Conservation (phyloP, 2,888 invertebrate genomes). For the Acleris cristana region DNA sequence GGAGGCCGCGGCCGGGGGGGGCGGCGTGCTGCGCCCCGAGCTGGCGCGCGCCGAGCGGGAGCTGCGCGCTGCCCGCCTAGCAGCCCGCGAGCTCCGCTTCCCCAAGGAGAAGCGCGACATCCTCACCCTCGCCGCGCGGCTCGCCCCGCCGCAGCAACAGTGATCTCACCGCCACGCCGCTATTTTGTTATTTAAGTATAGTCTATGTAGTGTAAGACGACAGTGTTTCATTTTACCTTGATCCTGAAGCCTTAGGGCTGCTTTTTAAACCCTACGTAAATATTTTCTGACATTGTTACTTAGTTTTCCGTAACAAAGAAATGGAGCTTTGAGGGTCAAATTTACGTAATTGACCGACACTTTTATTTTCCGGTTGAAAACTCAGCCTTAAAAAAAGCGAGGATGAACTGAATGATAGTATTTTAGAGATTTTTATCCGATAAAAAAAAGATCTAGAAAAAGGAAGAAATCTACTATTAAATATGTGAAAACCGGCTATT, state of each 20-base stretch:
- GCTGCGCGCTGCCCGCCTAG: constrained; percentile 91
- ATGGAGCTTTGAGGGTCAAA: too few relatives aligned
- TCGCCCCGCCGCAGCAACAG: constrained; percentile 80
- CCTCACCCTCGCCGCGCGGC: constrained; percentile 94
- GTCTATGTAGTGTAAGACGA: constrained; percentile 67
- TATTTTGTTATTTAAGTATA: constrained; percentile 77
- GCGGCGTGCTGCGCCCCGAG: constrained; percentile 90
- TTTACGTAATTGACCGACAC: too few relatives aligned
- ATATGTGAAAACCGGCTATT: too few relatives aligned
- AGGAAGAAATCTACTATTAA: too few relatives aligned
- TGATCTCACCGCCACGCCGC: constrained; percentile 65
- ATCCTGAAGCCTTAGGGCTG: neutral
- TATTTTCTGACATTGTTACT: too few relatives aligned
- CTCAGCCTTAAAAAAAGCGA: too few relatives aligned
- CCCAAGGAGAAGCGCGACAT: constrained; percentile 98
- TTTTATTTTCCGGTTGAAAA: too few relatives aligned
- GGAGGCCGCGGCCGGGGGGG: constrained; percentile 61
- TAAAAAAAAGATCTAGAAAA: too few relatives aligned
- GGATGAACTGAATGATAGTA: too few relatives aligned
- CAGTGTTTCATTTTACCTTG: constrained; percentile 58
- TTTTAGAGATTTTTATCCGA: too few relatives aligned
- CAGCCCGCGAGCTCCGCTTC: constrained; percentile 95
- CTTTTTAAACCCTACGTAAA: too few relatives aligned
- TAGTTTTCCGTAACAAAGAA: neutral
- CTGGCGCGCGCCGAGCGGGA: constrained; percentile 93